These are phyloP conservation scores for Tauraco erythrolophus DNA, from an alignment of 2,113 vertebrate genomes.

Conservation along the genomic window DNA sequence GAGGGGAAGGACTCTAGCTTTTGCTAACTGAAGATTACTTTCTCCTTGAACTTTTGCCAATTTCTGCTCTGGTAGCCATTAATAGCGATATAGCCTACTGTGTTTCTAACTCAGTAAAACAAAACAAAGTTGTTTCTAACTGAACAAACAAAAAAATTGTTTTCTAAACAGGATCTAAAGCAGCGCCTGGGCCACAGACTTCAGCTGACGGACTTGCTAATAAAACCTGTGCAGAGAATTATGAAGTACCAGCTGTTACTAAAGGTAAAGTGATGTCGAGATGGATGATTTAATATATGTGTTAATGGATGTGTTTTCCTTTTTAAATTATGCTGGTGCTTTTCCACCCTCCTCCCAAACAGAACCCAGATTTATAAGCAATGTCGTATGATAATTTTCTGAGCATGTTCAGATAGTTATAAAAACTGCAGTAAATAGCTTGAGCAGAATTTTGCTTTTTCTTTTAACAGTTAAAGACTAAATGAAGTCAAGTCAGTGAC, in stretches of 20 bases:
- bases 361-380: background rate
- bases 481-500: background rate
- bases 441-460: background rate
- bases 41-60: background rate
- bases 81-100: background rate
- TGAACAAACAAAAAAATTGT: background rate
- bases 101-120: background rate
- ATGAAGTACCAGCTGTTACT: constrained; percentile 98
- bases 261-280: constrained; percentile 82
- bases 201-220: constrained; percentile 94
- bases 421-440: background rate
- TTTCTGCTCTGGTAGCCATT: background rate
- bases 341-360: background rate
- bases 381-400: background rate
- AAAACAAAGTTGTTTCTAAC: background rate
- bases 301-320: background rate
- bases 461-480: background rate
- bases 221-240: constrained; percentile 96
- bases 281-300: background rate
- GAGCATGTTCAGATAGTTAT: background rate
- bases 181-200: constrained; percentile 91
- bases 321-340: background rate
- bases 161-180: constrained; percentile 87
- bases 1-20: background rate
- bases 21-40: background rate